Percentiles rank a stretch among this genome's conserved stretches.
Evolutionary conservation across 35 echinoderm and acorn worm genomes (phyloP).

Genomic region (Ophiothrix spiculata): DNA sequence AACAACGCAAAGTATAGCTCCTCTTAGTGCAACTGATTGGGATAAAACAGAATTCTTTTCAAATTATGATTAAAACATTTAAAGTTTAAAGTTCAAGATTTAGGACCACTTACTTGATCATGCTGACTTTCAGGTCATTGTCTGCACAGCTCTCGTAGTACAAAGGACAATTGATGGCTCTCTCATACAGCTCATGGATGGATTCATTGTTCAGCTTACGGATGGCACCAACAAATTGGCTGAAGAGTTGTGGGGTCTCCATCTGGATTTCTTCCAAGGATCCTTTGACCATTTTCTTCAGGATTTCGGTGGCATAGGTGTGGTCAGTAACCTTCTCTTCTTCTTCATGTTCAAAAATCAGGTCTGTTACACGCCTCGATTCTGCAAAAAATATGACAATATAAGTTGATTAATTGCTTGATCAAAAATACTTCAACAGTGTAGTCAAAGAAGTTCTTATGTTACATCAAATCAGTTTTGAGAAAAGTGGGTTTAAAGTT

Average conservation of each 20-base stretch:
- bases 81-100: too few relatives aligned
- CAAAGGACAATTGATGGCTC: slow-evolving; percentile 51
- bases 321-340: neutral
- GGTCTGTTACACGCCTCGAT: slow-evolving; percentile 22
- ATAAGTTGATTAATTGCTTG: too few relatives aligned
- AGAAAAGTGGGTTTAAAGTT: too few relatives aligned
- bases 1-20: too few relatives aligned
- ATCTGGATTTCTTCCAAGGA: slow-evolving; percentile 76
- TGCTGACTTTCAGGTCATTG: slow-evolving; percentile 46
- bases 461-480: too few relatives aligned
- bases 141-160: slow-evolving; percentile 53
- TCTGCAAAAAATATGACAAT: too few relatives aligned
- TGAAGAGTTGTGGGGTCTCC: slow-evolving; percentile 80
- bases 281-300: slow-evolving; percentile 64
- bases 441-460: too few relatives aligned
- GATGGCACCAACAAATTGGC: slow-evolving; percentile 63
- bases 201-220: slow-evolving; percentile 79
- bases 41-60: too few relatives aligned
- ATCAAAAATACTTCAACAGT: neutral
- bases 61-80: too few relatives aligned
- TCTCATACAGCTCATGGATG: slow-evolving; percentile 74
- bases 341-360: slow-evolving; percentile 57
- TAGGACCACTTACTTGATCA: slow-evolving; percentile 78
- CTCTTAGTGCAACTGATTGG: too few relatives aligned
- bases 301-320: slow-evolving; percentile 41